phyloP scores from a whole-genome alignment of 2,888 invertebrate genomes.

The Chrysolina haemoptera region DNA sequence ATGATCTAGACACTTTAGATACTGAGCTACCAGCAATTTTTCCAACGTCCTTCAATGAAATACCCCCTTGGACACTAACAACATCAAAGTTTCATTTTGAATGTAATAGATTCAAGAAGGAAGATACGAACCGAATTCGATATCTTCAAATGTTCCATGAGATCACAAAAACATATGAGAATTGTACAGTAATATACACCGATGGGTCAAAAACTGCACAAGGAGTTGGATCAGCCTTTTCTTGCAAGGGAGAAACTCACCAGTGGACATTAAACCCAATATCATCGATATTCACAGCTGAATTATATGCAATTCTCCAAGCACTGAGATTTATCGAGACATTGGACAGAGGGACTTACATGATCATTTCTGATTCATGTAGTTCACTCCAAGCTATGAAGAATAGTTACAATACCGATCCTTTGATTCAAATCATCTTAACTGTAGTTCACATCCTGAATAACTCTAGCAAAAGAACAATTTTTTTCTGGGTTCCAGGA shows the following conservation, averaged over 20 bases:
- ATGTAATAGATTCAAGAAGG: constrained; percentile 23
- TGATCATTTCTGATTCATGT: constrained; percentile 16
- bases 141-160: constrained; percentile 24
- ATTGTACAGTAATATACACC: constrained; percentile 13
- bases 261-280: constrained; percentile 1
- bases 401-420: constrained; percentile 9
- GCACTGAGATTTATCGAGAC: constrained; percentile 20
- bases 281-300: constrained; percentile 14
- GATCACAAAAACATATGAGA: constrained; percentile 16
- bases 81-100: constrained; percentile 19
- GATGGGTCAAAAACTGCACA: constrained; percentile 9
- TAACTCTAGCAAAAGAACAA: constrained; percentile 5
- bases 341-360: constrained; percentile 7
- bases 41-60: neutral
- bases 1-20: neutral
- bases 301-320: constrained; percentile 20
- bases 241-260: neutral
- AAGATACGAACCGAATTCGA: neutral
- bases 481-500: constrained; percentile 18
- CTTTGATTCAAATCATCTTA: neutral
- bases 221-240: constrained; percentile 21
- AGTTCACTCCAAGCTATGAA: constrained; percentile 21
- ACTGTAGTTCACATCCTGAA: constrained; percentile 14
- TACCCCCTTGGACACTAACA: neutral
- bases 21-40: constrained; percentile 3